Evolutionary conservation across 1,140 invertebrate species (phyloP), one percentile per base, ranked within the genome.

Genomic region (Orius laevigatus): DNA sequence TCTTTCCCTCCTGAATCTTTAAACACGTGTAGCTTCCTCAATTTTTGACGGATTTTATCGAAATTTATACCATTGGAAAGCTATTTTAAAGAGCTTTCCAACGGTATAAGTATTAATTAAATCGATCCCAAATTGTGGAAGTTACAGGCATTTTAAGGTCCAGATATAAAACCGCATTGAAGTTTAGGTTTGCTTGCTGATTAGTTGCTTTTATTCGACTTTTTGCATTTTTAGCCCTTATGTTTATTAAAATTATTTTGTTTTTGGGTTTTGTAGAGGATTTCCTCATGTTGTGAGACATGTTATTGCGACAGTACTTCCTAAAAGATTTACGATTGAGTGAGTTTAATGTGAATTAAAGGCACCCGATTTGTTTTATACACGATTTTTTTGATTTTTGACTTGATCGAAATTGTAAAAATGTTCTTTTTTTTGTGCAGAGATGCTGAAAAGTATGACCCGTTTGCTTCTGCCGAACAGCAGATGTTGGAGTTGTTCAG

Each of bases 401-500:
- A n/a, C n/a, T n/a, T n/a, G n/a, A n/a, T n/a, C n/a, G n/a, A n/a
- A n/a, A n/a, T n/a, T n/a, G n/a, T 4, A 14, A 6, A 10, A 15
- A 25, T 48, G 20, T 9, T 35, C 5, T 42, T 11, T 42, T 42
- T 42, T 31, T 49, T 15, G 20, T 33, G 14, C 40, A 52, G 50
- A 42, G 50, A 52, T 43, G 39, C 35, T 11, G 55, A 67, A 45
- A 65, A 67, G 15, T 80, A 80, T 61, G 72, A 81, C 61, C 78
- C 78, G 32, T 80, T 76, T 61, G 58, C 74, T 25, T 66, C 71
- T 50, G 78, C 78, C 2, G 75, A 79, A 55, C 68, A 71, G n/a
- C 78, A 81, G 61, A 69, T 81, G 57, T 71, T 75, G 60, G 77
- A 81, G 53, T 65, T 79, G 8, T 66, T 77, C 48, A 48, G 39